Base-by-base conservation (phyloP, 2,797 vertebrate genomes). In the Tokudaia tokunoshimensis region DNA sequence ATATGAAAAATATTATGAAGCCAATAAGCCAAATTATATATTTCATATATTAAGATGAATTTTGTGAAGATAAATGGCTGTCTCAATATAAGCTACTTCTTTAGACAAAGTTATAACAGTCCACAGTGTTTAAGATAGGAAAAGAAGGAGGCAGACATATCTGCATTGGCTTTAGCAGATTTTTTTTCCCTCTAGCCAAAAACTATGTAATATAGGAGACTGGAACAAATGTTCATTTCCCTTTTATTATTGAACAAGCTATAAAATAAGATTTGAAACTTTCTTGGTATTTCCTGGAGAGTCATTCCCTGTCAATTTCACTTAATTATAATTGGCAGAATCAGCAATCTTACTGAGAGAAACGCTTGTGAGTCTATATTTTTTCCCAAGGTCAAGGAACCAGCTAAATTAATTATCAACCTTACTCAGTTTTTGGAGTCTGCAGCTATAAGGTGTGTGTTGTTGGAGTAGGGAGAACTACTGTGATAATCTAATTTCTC, bases 81-180 rank as follows among this genome's bases (percentile, higher is more conserved):
- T 37, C 29, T 89, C 31, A 34, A 11, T 17, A 41, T 1, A 91
- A 91, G 29, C 37, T 15, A 65, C 47, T 82, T 78, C 59, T 94
- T 91, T 65, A 85, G 67, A 55, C 4, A 63, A 86, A n/a, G 59
- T 75, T 70, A 44, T 50, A 92, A 7, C 63, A 82, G 89, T 57
- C 90, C 12, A 63, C 14, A 52, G 8, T 44, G 59, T 57, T 31
- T 74, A 4, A 61, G 47, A 72, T 7, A 81, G 79, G 14, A 55
- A 84, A 76, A 55, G 26, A 91, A 13, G 83, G 17, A 26, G 57
- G 10, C 13, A 11, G 12, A 96, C 22, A 29, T 93, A 86, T 50
- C 34, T 93, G 26, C 86, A 85, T 94, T 97, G 89, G 74, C 86
- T 97, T 94, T 88, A 97, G 93, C 96, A 88, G 94, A 13, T 96